Conservation (phyloP, 2,113 vertebrate genomes). For the Dasyurus viverrinus region DNA sequence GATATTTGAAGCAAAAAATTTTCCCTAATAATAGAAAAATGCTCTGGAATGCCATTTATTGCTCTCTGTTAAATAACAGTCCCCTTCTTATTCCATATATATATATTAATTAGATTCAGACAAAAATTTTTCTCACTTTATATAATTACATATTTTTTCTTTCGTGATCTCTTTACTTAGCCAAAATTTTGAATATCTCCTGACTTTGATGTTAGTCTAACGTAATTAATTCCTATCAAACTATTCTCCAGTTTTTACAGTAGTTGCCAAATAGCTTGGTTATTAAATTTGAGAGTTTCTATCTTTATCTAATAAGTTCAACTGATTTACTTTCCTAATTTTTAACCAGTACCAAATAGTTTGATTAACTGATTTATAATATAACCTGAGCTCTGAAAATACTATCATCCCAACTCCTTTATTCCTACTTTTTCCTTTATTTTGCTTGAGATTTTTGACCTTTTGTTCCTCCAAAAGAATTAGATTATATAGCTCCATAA, state of each 20-base stretch:
- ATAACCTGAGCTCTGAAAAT: background rate
- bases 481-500: background rate
- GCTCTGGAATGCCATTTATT: background rate
- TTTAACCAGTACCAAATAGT: background rate
- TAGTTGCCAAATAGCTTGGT: background rate
- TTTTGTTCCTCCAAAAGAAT: background rate
- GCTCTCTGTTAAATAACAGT: background rate
- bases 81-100: background rate
- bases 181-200: background rate
- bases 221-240: background rate
- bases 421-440: background rate
- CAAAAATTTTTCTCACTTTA: background rate
- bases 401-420: background rate
- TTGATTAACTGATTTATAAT: background rate
- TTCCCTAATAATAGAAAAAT: no score
- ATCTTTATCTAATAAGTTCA: background rate
- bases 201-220: background rate
- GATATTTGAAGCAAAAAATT: no score
- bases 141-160: background rate
- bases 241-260: background rate
- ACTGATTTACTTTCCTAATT: background rate
- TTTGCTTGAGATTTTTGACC: background rate
- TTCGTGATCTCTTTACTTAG: background rate
- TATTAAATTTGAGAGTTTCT: background rate
- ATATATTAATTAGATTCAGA: background rate